Conservation (phyloP, 2,888 invertebrate species). For the Eilema griseolum region DNA sequence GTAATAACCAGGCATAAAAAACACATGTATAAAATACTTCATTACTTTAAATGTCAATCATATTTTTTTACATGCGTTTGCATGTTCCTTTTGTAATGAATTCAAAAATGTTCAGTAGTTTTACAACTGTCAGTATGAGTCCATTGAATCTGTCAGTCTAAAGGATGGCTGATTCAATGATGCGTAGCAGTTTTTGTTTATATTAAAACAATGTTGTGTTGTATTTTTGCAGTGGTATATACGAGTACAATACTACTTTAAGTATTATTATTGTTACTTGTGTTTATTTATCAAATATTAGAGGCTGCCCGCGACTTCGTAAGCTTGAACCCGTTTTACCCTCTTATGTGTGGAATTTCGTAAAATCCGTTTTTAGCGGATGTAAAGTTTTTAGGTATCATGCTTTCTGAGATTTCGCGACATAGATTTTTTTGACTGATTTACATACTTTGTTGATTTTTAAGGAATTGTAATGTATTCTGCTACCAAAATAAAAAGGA, state of each 20-base stretch:
- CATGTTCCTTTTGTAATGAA: neutral
- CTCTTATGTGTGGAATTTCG: too few species aligned
- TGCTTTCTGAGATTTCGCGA: too few species aligned
- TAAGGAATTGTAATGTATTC: neutral
- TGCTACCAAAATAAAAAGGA: neutral
- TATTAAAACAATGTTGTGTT: neutral
- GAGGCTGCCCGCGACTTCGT: too few species aligned
- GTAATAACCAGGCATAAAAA: neutral
- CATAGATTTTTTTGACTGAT: neutral
- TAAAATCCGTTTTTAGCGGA: too few species aligned
- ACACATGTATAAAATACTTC: neutral
- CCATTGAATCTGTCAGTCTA: neutral
- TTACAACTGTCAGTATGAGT: neutral
- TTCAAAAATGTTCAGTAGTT: neutral
- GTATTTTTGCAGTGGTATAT: neutral
- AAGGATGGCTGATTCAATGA: neutral
- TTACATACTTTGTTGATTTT: neutral
- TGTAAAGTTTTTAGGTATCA: too few species aligned
- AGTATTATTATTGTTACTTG: neutral
- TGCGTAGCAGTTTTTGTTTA: neutral
- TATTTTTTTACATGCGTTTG: neutral
- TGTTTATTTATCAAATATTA: too few species aligned
- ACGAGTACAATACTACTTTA: too few species aligned
- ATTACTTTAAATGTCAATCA: neutral
- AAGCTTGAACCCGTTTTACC: too few species aligned